Percentiles rank a stretch among this genome's conserved stretches.
Evolutionary conservation across 2,888 invertebrate species (phyloP).

Genomic region (Osmoderma eremita): DNA sequence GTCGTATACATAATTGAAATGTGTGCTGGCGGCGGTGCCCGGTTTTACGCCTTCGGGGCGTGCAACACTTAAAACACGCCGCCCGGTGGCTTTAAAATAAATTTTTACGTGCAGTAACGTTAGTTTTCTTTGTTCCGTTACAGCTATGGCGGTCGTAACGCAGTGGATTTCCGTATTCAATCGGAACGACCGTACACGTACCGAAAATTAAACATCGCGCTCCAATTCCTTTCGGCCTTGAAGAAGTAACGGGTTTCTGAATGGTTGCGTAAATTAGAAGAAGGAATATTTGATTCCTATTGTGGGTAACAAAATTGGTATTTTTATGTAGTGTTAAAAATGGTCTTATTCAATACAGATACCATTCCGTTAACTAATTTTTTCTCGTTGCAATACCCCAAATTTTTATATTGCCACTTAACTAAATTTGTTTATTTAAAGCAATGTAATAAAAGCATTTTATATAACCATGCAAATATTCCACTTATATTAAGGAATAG

Average conservation of each 20-base stretch:
- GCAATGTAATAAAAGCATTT: no score
- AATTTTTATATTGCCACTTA: no score
- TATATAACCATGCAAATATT: no score
- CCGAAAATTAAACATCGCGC: constrained; percentile 47
- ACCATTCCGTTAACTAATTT: no score
- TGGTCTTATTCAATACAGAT: no score
- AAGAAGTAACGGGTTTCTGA: not conserved
- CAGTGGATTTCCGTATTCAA: constrained; percentile 25
- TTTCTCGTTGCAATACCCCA: no score
- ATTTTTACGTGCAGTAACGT: constrained; percentile 50
- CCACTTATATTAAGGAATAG: no score
- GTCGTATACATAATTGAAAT: constrained; percentile 56
- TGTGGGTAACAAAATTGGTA: not conserved
- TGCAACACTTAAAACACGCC: constrained; percentile 50
- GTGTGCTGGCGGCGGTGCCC: constrained; percentile 48
- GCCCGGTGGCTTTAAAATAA: constrained; percentile 50
- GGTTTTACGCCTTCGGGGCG: constrained; percentile 47
- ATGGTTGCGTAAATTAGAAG: constrained; percentile 7
- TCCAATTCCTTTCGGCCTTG: constrained; percentile 44
- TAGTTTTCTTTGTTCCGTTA: constrained; percentile 36
- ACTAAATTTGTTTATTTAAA: no score
- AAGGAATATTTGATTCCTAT: not conserved
- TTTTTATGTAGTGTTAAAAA: not conserved
- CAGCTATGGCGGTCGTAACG: constrained; percentile 29
- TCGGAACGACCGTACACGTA: constrained; percentile 17